Percentiles rank a stretch among this genome's conserved stretches.
Conservation (phyloP, 2,888 invertebrate genomes). For the Diarsia rubi region DNA sequence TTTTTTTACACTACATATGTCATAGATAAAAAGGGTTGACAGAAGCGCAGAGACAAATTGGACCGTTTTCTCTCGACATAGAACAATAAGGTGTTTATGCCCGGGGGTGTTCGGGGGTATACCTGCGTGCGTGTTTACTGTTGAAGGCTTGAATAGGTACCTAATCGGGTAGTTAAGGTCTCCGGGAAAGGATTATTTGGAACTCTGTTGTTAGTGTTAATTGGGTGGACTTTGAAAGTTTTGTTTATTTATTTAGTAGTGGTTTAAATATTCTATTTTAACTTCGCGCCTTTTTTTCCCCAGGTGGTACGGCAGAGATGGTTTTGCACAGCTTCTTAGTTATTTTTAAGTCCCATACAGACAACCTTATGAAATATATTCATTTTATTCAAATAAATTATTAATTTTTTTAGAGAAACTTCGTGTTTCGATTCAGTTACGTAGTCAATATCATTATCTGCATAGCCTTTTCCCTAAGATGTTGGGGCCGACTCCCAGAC, state of each 20-base stretch:
- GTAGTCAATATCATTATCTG: no score
- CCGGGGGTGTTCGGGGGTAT: slow-evolving; percentile 50
- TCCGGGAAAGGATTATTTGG: slow-evolving; percentile 51
- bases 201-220: slow-evolving; percentile 40
- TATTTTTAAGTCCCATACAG: neutral
- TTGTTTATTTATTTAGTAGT: slow-evolving; percentile 14
- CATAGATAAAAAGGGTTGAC: slow-evolving; percentile 78
- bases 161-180: slow-evolving; percentile 71
- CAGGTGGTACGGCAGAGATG: no score
- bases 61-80: slow-evolving; percentile 76
- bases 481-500: no score
- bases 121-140: slow-evolving; percentile 67
- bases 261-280: neutral
- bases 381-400: no score
- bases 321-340: neutral
- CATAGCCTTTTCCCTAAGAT: no score
- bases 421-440: no score
- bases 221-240: slow-evolving; percentile 10
- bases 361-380: no score
- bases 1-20: slow-evolving; percentile 67
- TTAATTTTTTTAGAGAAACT: no score
- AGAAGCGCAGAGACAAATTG: slow-evolving; percentile 81
- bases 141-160: slow-evolving; percentile 76
- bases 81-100: slow-evolving; percentile 79
- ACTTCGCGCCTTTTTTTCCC: no score